These are phyloP conservation scores for Pycnonotus jocosus DNA, from an alignment of 2,113 vertebrate genomes.

Conservation along the genomic window DNA sequence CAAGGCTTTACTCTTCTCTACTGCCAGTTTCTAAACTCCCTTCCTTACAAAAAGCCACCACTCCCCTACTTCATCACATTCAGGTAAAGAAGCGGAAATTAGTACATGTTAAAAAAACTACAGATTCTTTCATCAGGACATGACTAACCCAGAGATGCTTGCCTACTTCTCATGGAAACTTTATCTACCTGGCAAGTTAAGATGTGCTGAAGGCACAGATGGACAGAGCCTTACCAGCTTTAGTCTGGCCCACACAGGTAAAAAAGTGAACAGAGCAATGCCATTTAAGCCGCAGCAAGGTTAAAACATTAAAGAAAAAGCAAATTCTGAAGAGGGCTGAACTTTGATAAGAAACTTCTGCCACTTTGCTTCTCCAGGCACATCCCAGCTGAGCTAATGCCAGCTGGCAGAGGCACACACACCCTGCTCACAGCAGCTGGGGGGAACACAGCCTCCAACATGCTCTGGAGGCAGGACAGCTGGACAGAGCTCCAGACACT, in stretches of 20 bases:
- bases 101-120: neutral
- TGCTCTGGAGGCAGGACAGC: neutral
- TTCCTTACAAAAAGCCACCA: neutral
- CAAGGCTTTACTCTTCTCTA: neutral
- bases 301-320: neutral
- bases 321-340: neutral
- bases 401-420: neutral
- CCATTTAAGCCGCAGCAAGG: neutral
- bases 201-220: neutral
- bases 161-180: neutral
- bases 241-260: neutral
- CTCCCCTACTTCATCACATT: neutral
- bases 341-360: neutral
- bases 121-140: neutral
- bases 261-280: neutral
- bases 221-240: neutral
- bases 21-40: neutral
- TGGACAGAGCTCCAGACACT: neutral
- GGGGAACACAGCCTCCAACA: neutral
- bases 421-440: neutral
- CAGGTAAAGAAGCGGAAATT: neutral
- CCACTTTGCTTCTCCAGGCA: neutral
- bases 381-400: neutral
- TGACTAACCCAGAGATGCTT: neutral
- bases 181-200: neutral